Percentiles rank a stretch among this genome's conserved stretches.
Evolutionary conservation across 2,113 vertebrate genomes (phyloP).

Genomic region (Psephotus haematonotus): DNA sequence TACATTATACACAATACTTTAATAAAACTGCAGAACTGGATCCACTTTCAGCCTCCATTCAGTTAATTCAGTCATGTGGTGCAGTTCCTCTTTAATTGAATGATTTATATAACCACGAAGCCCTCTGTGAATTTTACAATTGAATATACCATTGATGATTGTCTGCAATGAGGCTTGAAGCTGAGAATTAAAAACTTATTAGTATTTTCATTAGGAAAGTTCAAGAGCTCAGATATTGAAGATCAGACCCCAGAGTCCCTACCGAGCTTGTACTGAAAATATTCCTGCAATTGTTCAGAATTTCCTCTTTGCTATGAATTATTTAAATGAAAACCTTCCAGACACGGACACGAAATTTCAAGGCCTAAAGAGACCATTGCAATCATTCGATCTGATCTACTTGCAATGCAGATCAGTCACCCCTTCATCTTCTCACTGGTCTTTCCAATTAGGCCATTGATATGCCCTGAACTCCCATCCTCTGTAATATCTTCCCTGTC

Average conservation of each 20-base stretch:
- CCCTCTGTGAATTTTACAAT: conserved; percentile 25
- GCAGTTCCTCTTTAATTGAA: conserved; percentile 24
- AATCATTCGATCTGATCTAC: not conserved
- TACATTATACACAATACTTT: not conserved
- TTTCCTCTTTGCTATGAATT: not conserved
- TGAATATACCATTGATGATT: conserved; percentile 14
- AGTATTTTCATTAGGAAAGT: conserved; percentile 31
- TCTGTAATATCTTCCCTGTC: not conserved
- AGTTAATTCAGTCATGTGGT: not conserved
- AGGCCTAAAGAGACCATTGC: not conserved
- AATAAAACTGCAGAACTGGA: not conserved
- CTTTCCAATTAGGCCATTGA: not conserved
- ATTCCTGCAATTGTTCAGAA: not conserved
- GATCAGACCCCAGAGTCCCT: not conserved
- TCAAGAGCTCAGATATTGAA: conserved; percentile 18
- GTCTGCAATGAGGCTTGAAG: conserved; percentile 45
- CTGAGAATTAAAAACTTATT: conserved; percentile 47
- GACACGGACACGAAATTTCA: not conserved
- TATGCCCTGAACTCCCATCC: not conserved
- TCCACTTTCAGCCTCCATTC: not conserved
- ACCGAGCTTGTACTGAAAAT: not conserved
- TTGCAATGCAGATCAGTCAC: not conserved
- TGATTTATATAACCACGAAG: conserved; percentile 35
- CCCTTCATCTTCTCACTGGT: not conserved
- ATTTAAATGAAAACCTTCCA: not conserved